Conservation (phyloP, 2,888 invertebrate species). For the Drosophila conformis region DNA sequence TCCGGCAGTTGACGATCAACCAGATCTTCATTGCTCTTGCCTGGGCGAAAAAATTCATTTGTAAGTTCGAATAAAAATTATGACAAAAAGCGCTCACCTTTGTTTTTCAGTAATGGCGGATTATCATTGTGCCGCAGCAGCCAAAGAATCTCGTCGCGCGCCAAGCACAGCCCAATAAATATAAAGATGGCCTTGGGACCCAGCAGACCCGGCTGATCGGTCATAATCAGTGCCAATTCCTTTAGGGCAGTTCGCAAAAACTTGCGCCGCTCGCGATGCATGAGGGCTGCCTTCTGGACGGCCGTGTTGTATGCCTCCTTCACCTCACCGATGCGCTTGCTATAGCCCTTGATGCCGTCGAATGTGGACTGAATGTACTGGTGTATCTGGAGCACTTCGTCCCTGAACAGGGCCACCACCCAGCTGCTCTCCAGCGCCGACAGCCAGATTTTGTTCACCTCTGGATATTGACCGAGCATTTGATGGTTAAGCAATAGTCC, state of each 20-base stretch:
- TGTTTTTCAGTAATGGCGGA: constrained; percentile 94
- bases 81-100: constrained; percentile 86
- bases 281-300: constrained; percentile 94
- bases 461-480: constrained; percentile 92
- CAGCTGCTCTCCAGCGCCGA: constrained; percentile 96
- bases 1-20: constrained; percentile 98
- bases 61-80: neutral
- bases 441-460: constrained; percentile 95
- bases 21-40: constrained; percentile 93
- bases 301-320: constrained; percentile 97
- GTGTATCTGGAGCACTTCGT: constrained; percentile 98
- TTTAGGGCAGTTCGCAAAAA: constrained; percentile 97
- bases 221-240: constrained; percentile 96
- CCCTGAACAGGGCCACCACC: constrained; percentile 97
- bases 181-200: constrained; percentile 99
- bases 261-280: constrained; percentile 97
- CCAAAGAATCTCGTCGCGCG: constrained; percentile 99
- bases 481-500: constrained; percentile 96
- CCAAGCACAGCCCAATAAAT: constrained; percentile 97
- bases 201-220: constrained; percentile 97
- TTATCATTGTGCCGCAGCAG: constrained; percentile 97
- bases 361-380: constrained; percentile 96
- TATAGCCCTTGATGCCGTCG: constrained; percentile 97
- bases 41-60: constrained; percentile 35
- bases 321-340: constrained; percentile 96